Evolutionary conservation across 2,888 invertebrate genomes (phyloP).

Genomic region (Tetranychus piercei): DNA sequence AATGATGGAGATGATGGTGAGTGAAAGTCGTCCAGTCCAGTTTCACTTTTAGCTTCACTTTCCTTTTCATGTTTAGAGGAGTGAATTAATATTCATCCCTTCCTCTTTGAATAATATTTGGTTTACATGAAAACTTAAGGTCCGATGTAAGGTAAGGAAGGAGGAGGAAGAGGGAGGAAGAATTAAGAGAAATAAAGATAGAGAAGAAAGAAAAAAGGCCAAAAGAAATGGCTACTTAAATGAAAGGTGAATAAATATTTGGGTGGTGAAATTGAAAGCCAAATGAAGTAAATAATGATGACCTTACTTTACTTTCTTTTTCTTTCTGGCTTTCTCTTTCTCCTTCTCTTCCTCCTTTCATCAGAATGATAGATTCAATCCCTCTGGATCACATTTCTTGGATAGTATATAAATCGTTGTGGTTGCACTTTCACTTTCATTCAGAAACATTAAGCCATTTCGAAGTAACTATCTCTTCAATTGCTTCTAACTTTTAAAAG

Average conservation of each 20-base stretch:
- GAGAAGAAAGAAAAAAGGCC: too few relatives aligned
- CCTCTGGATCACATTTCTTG: neutral
- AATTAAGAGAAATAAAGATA: neutral
- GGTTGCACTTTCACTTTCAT: neutral
- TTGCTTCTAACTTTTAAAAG: neutral
- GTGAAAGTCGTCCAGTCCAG: neutral
- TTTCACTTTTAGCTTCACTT: neutral
- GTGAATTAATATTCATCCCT: neutral
- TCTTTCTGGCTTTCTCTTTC: constrained; percentile 4
- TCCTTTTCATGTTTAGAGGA: neutral
- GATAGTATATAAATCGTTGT: neutral
- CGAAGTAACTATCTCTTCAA: neutral
- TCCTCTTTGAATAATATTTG: neutral
- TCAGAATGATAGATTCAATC: neutral
- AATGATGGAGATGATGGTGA: neutral
- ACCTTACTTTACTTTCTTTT: neutral
- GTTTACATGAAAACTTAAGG: neutral
- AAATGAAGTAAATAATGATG: neutral
- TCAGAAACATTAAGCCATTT: neutral
- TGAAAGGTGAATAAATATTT: neutral
- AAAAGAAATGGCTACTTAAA: neutral
- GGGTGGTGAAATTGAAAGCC: constrained; percentile 1
- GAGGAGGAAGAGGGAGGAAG: neutral
- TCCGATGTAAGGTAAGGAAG: neutral
- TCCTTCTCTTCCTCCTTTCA: constrained; percentile 3